Evolutionary conservation across 2,888 invertebrate species (phyloP).

Genomic region (Luperina nickerlii): DNA sequence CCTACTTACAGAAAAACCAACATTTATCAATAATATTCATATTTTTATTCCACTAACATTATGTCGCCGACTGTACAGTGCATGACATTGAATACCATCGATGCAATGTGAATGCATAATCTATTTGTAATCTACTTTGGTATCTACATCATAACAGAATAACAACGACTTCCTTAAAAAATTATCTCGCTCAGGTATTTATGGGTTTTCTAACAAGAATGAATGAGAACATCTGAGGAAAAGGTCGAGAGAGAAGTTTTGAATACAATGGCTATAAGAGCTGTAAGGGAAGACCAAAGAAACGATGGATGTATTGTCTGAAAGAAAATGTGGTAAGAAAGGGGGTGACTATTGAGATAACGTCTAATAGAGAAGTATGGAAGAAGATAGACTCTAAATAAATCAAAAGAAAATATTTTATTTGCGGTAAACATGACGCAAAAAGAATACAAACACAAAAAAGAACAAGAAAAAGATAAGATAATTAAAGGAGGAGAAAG

Average conservation of each 20-base stretch:
- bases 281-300: background rate
- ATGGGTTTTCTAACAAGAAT: background rate
- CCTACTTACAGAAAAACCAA: too few species aligned
- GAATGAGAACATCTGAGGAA: background rate
- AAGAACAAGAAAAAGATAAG: too few species aligned
- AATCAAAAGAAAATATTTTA: too few species aligned
- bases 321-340: too few species aligned
- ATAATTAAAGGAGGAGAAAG: too few species aligned
- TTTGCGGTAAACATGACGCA: too few species aligned
- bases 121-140: background rate
- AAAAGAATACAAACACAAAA: too few species aligned
- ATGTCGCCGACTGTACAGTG: background rate
- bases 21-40: too few species aligned
- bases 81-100: slow-evolving; percentile 30
- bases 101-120: slow-evolving; percentile 27
- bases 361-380: too few species aligned
- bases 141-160: background rate
- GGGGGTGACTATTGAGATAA: too few species aligned
- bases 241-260: background rate
- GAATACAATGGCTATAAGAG: background rate
- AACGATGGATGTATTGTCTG: background rate
- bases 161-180: background rate
- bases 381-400: too few species aligned
- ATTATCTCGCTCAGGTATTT: background rate
- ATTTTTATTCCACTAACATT: background rate